Percentiles rank a stretch among this genome's conserved stretches.
Conservation (phyloP, 2,888 invertebrate species). For the Arge pagana region DNA sequence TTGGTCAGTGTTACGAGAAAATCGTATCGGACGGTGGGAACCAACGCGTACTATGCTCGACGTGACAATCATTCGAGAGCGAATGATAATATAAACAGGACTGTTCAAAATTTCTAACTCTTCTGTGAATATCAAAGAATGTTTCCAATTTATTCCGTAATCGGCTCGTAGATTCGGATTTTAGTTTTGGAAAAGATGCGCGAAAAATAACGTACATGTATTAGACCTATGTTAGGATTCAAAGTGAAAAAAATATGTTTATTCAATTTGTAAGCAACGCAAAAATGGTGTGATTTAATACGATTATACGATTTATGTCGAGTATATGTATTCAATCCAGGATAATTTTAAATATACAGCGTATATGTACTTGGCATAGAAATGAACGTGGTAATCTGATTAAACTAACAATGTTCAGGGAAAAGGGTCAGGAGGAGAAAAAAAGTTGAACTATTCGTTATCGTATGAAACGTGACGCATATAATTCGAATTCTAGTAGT, state of each 20-base stretch:
- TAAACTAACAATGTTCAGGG: background rate
- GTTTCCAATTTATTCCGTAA: no score
- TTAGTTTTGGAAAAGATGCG: no score
- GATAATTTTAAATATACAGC: slow-evolving; percentile 6
- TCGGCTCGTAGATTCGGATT: no score
- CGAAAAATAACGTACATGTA: no score
- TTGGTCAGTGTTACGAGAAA: no score
- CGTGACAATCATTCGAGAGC: no score
- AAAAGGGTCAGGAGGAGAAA: background rate
- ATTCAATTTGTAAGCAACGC: slow-evolving; percentile 11
- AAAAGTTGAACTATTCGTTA: slow-evolving; percentile 16
- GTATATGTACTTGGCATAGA: slow-evolving; percentile 27
- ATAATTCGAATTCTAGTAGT: background rate
- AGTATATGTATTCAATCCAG: slow-evolving; percentile 24
- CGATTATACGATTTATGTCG: slow-evolving; percentile 31
- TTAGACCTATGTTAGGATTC: no score
- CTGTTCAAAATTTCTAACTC: no score
- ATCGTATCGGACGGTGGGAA: no score
- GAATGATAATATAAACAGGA: no score
- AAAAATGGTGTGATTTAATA: slow-evolving; percentile 31
- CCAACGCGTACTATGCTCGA: no score
- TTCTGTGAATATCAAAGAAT: no score
- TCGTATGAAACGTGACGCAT: slow-evolving; percentile 16
- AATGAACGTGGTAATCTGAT: slow-evolving; percentile 13
- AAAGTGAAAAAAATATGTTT: slow-evolving; percentile 26